Evolutionary conservation across 1,140 invertebrate species (phyloP).

Genomic region (Drosophila lacertosa): DNA sequence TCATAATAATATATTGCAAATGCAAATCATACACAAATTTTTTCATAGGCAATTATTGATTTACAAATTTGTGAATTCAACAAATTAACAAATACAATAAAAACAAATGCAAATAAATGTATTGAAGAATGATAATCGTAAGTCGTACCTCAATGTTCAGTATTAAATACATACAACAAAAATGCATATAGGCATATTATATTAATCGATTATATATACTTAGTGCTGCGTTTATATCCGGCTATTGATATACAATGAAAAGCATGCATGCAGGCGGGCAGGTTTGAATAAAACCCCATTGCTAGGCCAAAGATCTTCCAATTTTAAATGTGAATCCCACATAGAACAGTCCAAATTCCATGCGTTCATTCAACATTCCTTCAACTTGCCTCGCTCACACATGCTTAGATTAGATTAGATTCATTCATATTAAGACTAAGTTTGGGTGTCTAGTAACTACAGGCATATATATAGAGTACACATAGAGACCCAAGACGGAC

Average conservation of each 20-base stretch:
- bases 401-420: not conserved
- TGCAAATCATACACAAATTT: conserved; percentile 35
- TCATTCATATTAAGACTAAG: conserved; percentile 33
- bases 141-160: conserved; percentile 81
- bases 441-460: conserved; percentile 41
- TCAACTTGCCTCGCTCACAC: conserved; percentile 3
- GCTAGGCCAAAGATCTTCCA: conserved; percentile 16
- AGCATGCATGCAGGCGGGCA: conserved; percentile 13
- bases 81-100: conserved; percentile 61
- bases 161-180: conserved; percentile 57
- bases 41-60: conserved; percentile 27
- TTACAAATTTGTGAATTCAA: conserved; percentile 2
- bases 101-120: conserved; percentile 56
- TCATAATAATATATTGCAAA: conserved; percentile 44
- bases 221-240: conserved; percentile 24
- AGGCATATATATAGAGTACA: conserved; percentile 13
- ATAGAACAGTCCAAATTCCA: not conserved
- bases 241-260: conserved; percentile 9
- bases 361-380: not conserved
- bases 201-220: conserved; percentile 26
- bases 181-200: conserved; percentile 31
- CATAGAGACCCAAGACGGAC: conserved; percentile 37
- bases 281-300: not conserved
- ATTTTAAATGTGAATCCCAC: not conserved
- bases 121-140: conserved; percentile 80